Base-by-base conservation (phyloP, 2,113 vertebrate species). In the Toxostoma redivivum region DNA sequence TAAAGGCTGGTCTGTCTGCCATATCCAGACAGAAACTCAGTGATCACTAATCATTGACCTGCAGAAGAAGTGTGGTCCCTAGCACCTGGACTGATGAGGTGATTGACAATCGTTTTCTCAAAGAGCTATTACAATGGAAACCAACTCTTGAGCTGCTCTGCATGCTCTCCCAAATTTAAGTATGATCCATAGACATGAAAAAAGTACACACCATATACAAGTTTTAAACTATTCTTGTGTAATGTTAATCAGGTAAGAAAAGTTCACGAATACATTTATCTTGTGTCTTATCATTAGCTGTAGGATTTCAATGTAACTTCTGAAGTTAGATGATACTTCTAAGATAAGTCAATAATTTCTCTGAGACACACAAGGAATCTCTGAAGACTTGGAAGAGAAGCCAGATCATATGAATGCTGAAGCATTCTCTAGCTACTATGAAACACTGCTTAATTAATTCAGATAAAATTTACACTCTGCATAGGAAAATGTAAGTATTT, bases 391-490 rank as follows among this genome's bases (percentile, higher is more conserved):
- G 56, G 40, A 96, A 89, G 16, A 53, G 69, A 95, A 74, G 35
- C 44, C 31, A 23, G 57, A 86, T 53, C 65, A 40, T 4, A 7
- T 56, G 65, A 89, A 67, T 84, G 53, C 16, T 67, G 40, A 70
- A 81, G 56, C 42, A 40, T 77, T 62, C 72, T 70, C 82, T 40
- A 94, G 42, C 30, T 51, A 86, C 44, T 37, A 81, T 24, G 25
- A 88, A 94, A 78, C 22, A 22, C 12, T 51, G 37, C 8, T 69
- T 77, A 88, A 89, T 84, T 89, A 89, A 89, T 95, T 86, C 74
- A 78, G 56, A 66, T 91, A 85, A 92, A 91, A 94, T 61, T 87
- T 94, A 92, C 57, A 91, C n/a, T 69, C 62, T 64, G 48, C 40
- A 79, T 53, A 76, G 65, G 65, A 94, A 95, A 92, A 67, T 7